Conservation (phyloP, 2,113 vertebrate species). For the Odocoileus virginianus region DNA sequence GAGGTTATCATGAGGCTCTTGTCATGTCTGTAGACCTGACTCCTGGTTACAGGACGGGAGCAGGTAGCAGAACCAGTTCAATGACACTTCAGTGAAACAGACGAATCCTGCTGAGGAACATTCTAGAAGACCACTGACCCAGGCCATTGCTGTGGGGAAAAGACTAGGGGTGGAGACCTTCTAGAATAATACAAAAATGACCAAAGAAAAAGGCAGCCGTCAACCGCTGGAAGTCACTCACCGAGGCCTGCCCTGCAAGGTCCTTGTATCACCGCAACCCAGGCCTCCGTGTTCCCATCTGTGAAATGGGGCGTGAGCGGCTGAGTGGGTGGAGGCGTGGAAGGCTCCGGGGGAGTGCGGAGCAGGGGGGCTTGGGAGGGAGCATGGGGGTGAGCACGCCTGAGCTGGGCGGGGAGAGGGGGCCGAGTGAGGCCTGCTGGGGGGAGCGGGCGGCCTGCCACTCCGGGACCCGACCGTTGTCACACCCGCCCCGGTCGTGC, state of each 20-base stretch:
- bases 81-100: not conserved
- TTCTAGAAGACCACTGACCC: too few relatives aligned
- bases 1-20: rapidly evolving
- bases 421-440: not conserved
- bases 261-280: too few relatives aligned
- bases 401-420: not conserved
- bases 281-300: not conserved
- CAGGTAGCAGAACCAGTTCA: not conserved
- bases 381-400: not conserved
- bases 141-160: not conserved
- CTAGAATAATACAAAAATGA: not conserved
- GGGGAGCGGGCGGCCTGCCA: not conserved
- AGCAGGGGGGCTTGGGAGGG: not conserved
- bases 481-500: rapidly evolving
- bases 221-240: not conserved
- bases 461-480: not conserved
- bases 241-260: not conserved
- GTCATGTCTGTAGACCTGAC: not conserved
- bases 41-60: not conserved
- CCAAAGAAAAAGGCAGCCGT: not conserved
- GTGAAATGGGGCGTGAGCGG: not conserved
- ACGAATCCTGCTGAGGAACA: not conserved
- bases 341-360: not conserved
- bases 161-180: not conserved
- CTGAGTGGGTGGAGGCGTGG: too few relatives aligned